phyloP scores from a whole-genome alignment of 2,888 invertebrate genomes.

The Kryphioiulus occultus region DNA sequence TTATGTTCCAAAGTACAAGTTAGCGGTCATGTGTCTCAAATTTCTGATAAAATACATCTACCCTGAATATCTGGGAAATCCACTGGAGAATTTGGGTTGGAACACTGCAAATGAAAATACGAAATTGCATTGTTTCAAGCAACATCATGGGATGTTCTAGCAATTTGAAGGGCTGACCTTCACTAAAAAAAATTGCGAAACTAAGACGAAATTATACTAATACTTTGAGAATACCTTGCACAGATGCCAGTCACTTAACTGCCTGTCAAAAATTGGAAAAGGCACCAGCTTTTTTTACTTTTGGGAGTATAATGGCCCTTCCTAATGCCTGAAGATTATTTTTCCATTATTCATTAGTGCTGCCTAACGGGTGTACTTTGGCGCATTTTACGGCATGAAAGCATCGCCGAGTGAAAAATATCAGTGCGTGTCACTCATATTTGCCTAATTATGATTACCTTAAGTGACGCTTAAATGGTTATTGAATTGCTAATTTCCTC shows the following conservation, averaged over 20 bases:
- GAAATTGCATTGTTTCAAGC: no score
- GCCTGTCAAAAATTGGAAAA: constrained; percentile 8
- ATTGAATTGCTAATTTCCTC: constrained; percentile 29
- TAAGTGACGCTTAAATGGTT: constrained; percentile 29
- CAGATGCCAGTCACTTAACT: background rate
- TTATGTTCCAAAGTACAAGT: no score
- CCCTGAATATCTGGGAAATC: no score
- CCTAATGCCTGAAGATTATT: constrained; percentile 29
- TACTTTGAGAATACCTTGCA: background rate
- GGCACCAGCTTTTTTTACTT: background rate
- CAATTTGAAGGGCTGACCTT: background rate
- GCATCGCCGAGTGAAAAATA: background rate
- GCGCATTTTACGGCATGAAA: background rate
- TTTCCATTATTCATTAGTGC: constrained; percentile 32
- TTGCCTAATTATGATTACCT: constrained; percentile 32
- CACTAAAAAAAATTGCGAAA: background rate
- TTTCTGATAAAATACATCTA: no score
- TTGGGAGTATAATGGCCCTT: background rate
- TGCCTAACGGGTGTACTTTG: background rate
- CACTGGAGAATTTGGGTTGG: no score
- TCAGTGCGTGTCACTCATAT: constrained; percentile 39
- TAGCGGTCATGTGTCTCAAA: no score
- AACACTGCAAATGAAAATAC: no score
- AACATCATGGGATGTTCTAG: no score
- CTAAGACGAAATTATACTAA: no score